Conservation (phyloP, 2,113 vertebrate species). For the Pelodiscus sinensis region DNA sequence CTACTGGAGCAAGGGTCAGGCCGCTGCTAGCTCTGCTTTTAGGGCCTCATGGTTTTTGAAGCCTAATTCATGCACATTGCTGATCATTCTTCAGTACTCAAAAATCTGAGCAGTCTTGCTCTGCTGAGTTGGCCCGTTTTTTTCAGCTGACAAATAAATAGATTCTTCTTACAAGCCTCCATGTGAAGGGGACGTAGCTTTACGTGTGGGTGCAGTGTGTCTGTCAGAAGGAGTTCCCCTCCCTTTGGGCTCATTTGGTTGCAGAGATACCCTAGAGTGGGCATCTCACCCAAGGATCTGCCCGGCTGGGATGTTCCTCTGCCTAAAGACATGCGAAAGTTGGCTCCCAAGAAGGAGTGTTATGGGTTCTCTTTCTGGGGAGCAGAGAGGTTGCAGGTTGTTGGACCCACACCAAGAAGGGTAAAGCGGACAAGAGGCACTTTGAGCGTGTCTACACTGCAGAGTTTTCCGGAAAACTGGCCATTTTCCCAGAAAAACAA, state of each 20-base stretch:
- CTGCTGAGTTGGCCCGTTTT: neutral
- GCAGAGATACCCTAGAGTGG: neutral
- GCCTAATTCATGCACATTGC: neutral
- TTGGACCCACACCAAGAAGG: neutral
- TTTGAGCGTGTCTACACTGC: neutral
- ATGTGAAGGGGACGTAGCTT: neutral
- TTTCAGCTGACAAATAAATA: neutral
- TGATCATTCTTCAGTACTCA: neutral
- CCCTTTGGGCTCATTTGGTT: neutral
- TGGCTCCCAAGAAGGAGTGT: neutral
- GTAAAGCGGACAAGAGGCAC: neutral
- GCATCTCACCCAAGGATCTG: neutral
- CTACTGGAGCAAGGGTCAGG: neutral
- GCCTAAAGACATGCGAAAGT: neutral
- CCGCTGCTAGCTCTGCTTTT: neutral
- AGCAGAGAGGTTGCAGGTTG: neutral
- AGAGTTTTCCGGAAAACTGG: too few relatives aligned
- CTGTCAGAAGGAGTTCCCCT: neutral
- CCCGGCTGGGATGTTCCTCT: neutral
- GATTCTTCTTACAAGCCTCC: neutral
- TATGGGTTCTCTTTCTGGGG: neutral
- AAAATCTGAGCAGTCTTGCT: neutral
- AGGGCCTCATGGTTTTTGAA: neutral
- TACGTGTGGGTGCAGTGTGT: neutral
- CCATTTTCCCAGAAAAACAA: too few relatives aligned